Evolutionary conservation across 2,888 invertebrate genomes (phyloP).

Genomic region (Netelia virgata): DNA sequence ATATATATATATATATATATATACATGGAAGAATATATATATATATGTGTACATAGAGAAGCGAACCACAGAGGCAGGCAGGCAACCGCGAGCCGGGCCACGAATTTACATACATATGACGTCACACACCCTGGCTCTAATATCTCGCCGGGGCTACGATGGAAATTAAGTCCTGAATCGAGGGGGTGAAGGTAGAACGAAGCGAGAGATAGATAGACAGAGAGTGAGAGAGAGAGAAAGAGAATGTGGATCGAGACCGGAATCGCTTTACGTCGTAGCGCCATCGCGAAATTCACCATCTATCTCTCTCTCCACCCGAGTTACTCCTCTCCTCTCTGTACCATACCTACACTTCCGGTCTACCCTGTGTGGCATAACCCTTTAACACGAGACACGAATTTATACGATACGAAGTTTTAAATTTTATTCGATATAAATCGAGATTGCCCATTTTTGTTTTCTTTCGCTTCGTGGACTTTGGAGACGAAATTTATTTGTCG

Average conservation of each 20-base stretch:
- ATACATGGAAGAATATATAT: slow-evolving; percentile 30
- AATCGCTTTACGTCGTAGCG: slow-evolving; percentile 62
- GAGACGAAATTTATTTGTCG: not conserved
- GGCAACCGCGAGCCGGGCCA: slow-evolving; percentile 72
- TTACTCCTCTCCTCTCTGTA: not conserved
- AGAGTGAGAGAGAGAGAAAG: slow-evolving; percentile 36
- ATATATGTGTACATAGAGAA: slow-evolving; percentile 31
- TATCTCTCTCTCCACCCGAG: slow-evolving; percentile 27
- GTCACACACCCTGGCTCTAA: slow-evolving; percentile 81
- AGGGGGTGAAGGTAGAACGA: slow-evolving; percentile 31
- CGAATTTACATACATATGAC: slow-evolving; percentile 83
- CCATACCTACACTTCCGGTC: slow-evolving; percentile 27
- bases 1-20: slow-evolving; percentile 33
- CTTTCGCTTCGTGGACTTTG: too few relatives aligned
- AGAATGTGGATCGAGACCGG: slow-evolving; percentile 57
- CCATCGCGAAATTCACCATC: slow-evolving; percentile 66
- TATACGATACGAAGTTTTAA: not conserved
- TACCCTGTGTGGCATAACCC: not conserved
- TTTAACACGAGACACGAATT: slow-evolving; percentile 8
- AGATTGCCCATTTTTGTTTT: too few relatives aligned
- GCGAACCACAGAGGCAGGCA: slow-evolving; percentile 52
- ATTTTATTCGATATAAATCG: not conserved
- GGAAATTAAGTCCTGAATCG: slow-evolving; percentile 81
- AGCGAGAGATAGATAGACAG: slow-evolving; percentile 43
- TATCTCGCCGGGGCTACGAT: slow-evolving; percentile 79